Conservation (phyloP, 1,140 invertebrate species). For the Copidosoma floridanum region DNA sequence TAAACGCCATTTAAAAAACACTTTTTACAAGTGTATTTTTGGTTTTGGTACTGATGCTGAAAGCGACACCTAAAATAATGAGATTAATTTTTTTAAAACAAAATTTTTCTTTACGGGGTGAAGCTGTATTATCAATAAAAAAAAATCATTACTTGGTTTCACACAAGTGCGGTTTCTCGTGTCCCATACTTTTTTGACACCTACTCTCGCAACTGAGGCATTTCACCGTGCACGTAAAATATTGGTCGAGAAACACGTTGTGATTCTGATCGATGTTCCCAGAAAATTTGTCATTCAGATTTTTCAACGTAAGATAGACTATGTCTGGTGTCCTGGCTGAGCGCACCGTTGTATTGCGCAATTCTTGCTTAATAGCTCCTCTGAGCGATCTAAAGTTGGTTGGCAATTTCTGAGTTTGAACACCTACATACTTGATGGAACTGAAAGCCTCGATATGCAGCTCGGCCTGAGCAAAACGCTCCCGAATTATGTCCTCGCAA, state of each 20-base stretch:
- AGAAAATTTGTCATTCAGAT: constrained; percentile 77
- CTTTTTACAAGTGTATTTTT: constrained; percentile 71
- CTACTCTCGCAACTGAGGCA: constrained; percentile 72
- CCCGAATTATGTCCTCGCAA: constrained; percentile 66
- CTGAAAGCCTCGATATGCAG: constrained; percentile 71
- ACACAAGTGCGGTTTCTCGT: constrained; percentile 69
- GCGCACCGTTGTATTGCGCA: constrained; percentile 69
- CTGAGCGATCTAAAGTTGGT: constrained; percentile 60
- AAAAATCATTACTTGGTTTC: constrained; percentile 56
- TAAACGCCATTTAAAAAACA: constrained; percentile 63
- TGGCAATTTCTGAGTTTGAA: constrained; percentile 55
- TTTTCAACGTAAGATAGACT: constrained; percentile 68
- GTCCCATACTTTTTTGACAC: constrained; percentile 78
- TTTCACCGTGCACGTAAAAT: constrained; percentile 73
- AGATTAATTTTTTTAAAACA: background rate
- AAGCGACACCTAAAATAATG: constrained; percentile 60
- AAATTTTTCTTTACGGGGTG: too few relatives aligned
- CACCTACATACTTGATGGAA: constrained; percentile 71
- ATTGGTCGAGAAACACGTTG: constrained; percentile 75
- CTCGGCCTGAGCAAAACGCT: constrained; percentile 64
- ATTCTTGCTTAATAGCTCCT: constrained; percentile 55
- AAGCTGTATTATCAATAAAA: constrained; percentile 26
- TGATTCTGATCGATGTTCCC: constrained; percentile 64
- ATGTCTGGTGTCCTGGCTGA: constrained; percentile 66
- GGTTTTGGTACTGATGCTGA: constrained; percentile 79